A percentile compares a stretch with the other conserved stretches of the same genome.
Conservation (phyloP, 1,140 invertebrate species). For the Paramacrobiotus metropolitanus region DNA sequence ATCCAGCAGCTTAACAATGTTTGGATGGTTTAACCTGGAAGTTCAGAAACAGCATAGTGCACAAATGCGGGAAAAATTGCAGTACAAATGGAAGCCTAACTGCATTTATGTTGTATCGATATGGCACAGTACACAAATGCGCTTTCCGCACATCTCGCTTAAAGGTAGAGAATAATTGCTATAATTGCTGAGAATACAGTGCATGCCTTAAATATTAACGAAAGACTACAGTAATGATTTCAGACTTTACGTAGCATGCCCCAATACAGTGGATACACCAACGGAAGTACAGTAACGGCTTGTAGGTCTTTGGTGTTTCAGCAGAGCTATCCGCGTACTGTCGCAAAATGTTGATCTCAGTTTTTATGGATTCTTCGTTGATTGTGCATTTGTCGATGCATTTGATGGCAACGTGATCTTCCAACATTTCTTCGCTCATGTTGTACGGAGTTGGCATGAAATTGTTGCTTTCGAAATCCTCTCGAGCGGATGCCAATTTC, state of each 20-base stretch:
- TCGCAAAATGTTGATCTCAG: slow-evolving; percentile 92
- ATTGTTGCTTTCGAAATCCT: background rate
- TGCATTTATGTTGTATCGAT: too few relatives aligned
- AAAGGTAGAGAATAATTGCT: too few relatives aligned
- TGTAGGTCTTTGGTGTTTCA: background rate
- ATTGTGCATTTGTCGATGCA: slow-evolving; percentile 97
- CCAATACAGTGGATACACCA: background rate
- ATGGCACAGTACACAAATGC: too few relatives aligned
- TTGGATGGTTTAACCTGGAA: slow-evolving; percentile 79
- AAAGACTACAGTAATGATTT: background rate
- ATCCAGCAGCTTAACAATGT: slow-evolving; percentile 92
- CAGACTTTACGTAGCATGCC: background rate
- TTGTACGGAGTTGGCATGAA: background rate
- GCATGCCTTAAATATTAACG: too few relatives aligned
- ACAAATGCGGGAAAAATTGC: too few relatives aligned
- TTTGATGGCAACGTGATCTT: slow-evolving; percentile 72
- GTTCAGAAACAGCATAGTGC: slow-evolving; percentile 20
- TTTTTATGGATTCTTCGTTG: slow-evolving; percentile 95
- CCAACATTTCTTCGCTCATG: slow-evolving; percentile 25
- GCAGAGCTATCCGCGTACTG: slow-evolving; percentile 40
- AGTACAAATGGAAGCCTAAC: too few relatives aligned
- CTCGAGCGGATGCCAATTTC: background rate
- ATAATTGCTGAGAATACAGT: too few relatives aligned
- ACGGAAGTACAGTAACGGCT: background rate
- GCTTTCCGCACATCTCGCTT: too few relatives aligned